Evolutionary conservation across 2,797 vertebrate species (phyloP).

Genomic region (Pseudochromis fuscus): DNA sequence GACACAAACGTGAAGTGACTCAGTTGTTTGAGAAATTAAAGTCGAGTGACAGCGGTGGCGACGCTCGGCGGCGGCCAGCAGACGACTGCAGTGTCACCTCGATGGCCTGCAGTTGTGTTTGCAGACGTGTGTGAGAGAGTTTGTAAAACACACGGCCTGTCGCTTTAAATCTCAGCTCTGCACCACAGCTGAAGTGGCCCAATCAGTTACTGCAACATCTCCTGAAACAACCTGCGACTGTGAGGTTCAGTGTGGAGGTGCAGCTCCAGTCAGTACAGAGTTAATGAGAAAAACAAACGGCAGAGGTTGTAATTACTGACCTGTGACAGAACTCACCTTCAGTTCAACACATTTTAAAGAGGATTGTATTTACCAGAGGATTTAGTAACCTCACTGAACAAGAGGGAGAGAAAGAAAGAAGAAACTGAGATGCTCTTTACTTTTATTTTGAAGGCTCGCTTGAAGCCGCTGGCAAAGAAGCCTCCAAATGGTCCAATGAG

Average conservation of each 20-base stretch:
- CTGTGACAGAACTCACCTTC: not conserved
- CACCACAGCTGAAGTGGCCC: not conserved
- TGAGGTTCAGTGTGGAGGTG: not conserved
- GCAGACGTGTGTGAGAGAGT: not conserved
- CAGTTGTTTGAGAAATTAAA: too few relatives aligned
- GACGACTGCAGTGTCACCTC: not conserved
- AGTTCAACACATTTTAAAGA: too few relatives aligned
- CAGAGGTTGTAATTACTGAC: not conserved
- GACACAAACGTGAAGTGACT: not conserved
- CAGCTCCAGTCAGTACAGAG: not conserved
- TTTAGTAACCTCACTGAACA: too few relatives aligned
- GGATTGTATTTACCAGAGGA: not conserved
- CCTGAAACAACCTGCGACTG: not conserved
- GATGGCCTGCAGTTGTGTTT: not conserved
- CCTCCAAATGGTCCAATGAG: constrained; percentile 97
- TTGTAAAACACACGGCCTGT: not conserved
- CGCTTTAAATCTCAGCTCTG: constrained; percentile 24
- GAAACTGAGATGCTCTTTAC: constrained; percentile 69
- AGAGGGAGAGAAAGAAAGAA: not conserved
- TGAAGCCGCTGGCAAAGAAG: constrained; percentile 98
- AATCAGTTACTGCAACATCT: constrained; percentile 13
- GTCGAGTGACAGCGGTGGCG: too few relatives aligned
- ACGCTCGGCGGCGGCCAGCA: not conserved
- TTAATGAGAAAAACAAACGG: too few relatives aligned
- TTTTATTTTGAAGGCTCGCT: constrained; percentile 99